Conservation (phyloP, 2,797 vertebrate species). For the Cryptoblepharus egeriae region DNA sequence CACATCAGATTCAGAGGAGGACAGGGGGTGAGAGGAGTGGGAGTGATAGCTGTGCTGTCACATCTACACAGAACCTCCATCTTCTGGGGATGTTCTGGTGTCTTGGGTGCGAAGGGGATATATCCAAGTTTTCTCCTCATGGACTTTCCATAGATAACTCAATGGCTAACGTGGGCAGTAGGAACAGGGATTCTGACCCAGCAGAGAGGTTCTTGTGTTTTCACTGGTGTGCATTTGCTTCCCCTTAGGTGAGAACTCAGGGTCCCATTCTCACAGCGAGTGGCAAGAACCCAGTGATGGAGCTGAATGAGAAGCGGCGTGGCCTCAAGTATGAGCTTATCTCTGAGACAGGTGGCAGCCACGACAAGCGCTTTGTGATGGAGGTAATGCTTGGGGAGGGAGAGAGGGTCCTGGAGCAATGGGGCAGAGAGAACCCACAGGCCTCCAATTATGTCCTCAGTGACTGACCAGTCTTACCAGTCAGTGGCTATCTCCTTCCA, state of each 20-base stretch:
- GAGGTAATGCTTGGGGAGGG: slow-evolving; percentile 80
- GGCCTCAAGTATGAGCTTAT: slow-evolving; percentile 98
- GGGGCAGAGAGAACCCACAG: neutral
- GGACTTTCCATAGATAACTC: too few species aligned
- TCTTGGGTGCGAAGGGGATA: too few species aligned
- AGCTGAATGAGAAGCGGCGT: slow-evolving; percentile 97
- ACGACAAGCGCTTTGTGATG: slow-evolving; percentile 98
- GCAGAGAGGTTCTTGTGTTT: too few species aligned
- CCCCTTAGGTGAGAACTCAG: slow-evolving; percentile 94
- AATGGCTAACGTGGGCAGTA: too few species aligned
- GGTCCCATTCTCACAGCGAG: slow-evolving; percentile 98
- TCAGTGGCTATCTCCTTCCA: slow-evolving; percentile 75
- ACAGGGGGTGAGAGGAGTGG: too few species aligned
- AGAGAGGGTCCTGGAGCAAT: neutral
- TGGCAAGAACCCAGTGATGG: slow-evolving; percentile 99
- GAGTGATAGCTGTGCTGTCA: too few species aligned
- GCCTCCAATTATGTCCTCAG: neutral
- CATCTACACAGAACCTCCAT: too few species aligned
- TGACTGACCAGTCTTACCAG: too few species aligned
- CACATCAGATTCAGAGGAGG: too few species aligned
- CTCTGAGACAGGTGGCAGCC: slow-evolving; percentile 97
- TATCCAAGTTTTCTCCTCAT: too few species aligned
- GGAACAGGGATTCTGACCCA: too few species aligned
- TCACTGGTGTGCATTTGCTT: neutral
- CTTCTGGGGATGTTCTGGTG: too few species aligned